Evolutionary conservation across 35 echinoderm and acorn worm genomes (phyloP), one percentile per base, ranked within the genome.

Genomic region (Heliocidaris erythrogramma): DNA sequence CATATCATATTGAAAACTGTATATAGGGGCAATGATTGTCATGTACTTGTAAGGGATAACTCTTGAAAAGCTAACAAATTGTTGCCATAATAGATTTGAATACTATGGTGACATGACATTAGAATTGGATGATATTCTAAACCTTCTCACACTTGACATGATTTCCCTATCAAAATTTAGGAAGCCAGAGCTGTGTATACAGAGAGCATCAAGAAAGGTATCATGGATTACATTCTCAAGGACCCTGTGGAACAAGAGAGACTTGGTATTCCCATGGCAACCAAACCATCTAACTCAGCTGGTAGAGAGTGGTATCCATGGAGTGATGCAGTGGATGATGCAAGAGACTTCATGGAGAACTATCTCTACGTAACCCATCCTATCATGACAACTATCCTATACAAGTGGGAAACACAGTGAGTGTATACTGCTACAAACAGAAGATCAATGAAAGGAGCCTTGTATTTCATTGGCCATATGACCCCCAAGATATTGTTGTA

Each of bases 391-490:
- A 95, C 93, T 30, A 97, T 99, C 30, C 95, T 99, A 5, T 99
- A 97, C 93, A 32, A 94, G 50, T 99, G 98, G 98, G 97, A 99
- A 88, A 99, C 97, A 48, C 97, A 97, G 98, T 99, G 65, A 96
- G 98, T 32, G 6, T n/a, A 89, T 9, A 32, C 85, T 31, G 65
- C 27, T 27, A 78, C 21, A 27, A 52, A 47, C 48, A 84, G n/a
- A 21, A 14, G 31, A 56, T 59, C 24, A 91, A 42, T 35, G 42
- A 16, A 42, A 42, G 3, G 35, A 42, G 35, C 35, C 35, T 42
- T 42, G 35, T 42, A 42, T 42, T 42, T 42, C 35, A 42, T 42
- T 42, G 35, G 35, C 35, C 35, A 92, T 56, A 56, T 56, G 10
- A 56, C 14, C 10, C 10, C 10, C 52, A 13, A 14, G 52, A 56